Evolutionary conservation across 2,888 invertebrate species (phyloP), one percentile per base, ranked within the genome.

Genomic region (Thecophora atra): DNA sequence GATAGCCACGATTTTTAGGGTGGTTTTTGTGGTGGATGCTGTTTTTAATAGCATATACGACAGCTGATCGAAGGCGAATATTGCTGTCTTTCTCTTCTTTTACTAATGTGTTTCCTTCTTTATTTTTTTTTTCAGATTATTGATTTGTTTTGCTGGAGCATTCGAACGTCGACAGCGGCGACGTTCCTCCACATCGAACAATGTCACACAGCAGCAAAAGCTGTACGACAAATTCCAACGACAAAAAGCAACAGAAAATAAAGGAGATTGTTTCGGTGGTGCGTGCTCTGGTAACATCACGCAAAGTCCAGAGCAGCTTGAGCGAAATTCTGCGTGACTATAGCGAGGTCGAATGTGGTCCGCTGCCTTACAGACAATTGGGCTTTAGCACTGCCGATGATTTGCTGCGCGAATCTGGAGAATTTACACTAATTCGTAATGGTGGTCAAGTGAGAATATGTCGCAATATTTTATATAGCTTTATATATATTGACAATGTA

Each of bases 341-440:
- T 82, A 85, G 83, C 67, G 89, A 89, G 77, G 82, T 93, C 30
- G 90, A 91, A 81, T 91, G 91, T 30, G 88, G 89, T 80, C 85
- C 86, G 77, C 90, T 93, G 78, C 92, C 92, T 7, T 92, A 85
- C 78, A 86, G 84, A 72, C 87, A 87, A 77, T 85, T 91, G 71
- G 92, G 92, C 6, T 92, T 88, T 83, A 79, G 85, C 52, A 85
- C 86, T 11, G 83, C 92, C 11, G 89, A 91, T 73, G 89, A 90
- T 51, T 87, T 93, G 74, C 86, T 93, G 47, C 88, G 88, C 75
- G 88, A 89, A 21, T 89, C 91, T 15, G 88, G 89, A 37, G 88
- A 91, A 79, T 89, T 88, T 78, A 85, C 89, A 11, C 86, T 86
- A n/a, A 87, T 87, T 77, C 81, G 81, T 24, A 87, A 81, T 13